Evolutionary conservation across 2,113 vertebrate genomes (phyloP).

Genomic region (Myiozetetes cayanensis): DNA sequence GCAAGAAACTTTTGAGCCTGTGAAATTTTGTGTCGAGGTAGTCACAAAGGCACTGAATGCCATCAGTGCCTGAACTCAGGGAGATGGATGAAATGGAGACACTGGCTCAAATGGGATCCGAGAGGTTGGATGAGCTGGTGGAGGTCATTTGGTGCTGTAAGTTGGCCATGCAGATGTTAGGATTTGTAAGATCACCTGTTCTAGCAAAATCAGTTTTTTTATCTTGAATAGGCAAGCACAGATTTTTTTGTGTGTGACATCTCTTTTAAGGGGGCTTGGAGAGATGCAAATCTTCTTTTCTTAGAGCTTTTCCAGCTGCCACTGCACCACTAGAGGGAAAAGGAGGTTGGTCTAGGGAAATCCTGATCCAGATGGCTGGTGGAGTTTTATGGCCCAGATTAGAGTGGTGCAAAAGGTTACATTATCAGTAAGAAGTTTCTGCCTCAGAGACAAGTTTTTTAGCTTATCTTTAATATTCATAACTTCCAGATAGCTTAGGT

Average conservation of each 20-base stretch:
- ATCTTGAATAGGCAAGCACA: not conserved
- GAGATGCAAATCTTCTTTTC: not conserved
- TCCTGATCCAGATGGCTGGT: not conserved
- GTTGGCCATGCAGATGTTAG: not conserved
- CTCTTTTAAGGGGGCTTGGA: not conserved
- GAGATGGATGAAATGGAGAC: not conserved
- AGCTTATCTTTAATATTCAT: not conserved
- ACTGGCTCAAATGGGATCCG: not conserved
- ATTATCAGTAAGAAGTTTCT: not conserved
- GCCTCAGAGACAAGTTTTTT: not conserved
- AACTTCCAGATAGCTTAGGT: not conserved
- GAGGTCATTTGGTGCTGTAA: not conserved
- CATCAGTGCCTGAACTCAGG: accelerated
- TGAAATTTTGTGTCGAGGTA: not conserved
- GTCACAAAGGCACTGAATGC: not conserved
- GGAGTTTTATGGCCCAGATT: not conserved
- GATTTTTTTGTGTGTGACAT: not conserved
- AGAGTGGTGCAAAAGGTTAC: not conserved
- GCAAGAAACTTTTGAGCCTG: not conserved
- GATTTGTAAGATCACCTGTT: not conserved
- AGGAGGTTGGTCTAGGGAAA: not conserved
- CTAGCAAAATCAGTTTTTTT: not conserved
- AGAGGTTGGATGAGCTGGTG: not conserved
- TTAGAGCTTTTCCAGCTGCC: not conserved
- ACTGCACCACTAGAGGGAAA: not conserved